phyloP scores from a whole-genome alignment of 2,888 invertebrate genomes.

The Diarsia mendica region DNA sequence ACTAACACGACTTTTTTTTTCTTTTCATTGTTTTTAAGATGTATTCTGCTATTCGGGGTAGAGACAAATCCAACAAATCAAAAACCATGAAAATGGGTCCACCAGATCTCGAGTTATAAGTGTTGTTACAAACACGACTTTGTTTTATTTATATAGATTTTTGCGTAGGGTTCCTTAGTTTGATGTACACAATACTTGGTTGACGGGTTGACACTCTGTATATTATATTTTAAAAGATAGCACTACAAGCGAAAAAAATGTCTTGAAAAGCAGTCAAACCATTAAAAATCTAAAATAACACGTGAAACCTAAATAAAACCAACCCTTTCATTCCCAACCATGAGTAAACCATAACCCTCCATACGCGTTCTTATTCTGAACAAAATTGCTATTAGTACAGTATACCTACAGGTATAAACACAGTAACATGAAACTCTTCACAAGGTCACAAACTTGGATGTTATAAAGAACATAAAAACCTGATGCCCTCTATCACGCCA shows the following conservation, averaged over 20 bases:
- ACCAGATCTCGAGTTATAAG: too few species aligned
- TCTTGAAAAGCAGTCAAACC: neutral
- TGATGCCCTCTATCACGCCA: constrained; percentile 6
- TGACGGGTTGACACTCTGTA: too few species aligned
- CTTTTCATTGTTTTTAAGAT: too few species aligned
- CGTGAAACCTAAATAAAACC: neutral
- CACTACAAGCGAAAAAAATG: neutral
- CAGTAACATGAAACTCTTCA: neutral
- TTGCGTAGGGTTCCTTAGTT: too few species aligned
- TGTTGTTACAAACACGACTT: too few species aligned
- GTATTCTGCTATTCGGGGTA: too few species aligned
- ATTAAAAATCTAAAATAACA: neutral
- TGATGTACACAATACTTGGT: too few species aligned
- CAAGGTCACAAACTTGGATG: neutral
- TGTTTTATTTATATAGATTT: too few species aligned
- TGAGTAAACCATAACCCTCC: neutral
- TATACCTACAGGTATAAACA: neutral
- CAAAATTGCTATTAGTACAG: neutral
- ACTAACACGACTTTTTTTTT: too few species aligned
- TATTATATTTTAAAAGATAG: too few species aligned
- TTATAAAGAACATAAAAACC: neutral
- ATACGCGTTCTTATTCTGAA: neutral
- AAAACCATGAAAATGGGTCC: too few species aligned
- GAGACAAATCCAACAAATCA: too few species aligned
- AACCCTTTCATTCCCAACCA: neutral